Percentiles rank a stretch among this genome's conserved stretches.
These are phyloP conservation scores for Myotis daubentonii DNA, from an alignment of 2,797 vertebrate genomes.

Conservation along the genomic window DNA sequence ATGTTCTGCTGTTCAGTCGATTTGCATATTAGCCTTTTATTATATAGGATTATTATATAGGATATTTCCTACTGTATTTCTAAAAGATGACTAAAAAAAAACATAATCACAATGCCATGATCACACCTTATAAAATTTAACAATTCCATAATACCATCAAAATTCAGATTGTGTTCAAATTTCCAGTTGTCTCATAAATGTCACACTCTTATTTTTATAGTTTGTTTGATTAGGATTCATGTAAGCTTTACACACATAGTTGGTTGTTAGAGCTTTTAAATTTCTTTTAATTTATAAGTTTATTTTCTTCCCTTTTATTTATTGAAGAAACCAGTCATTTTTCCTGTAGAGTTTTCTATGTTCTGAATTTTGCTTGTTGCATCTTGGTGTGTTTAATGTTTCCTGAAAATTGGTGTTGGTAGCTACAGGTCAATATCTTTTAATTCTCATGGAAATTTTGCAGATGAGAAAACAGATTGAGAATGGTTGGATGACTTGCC, in stretches of 20 bases:
- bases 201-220: constrained; percentile 18
- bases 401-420: constrained; percentile 29
- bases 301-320: constrained; percentile 5
- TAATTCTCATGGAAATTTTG: constrained; percentile 8
- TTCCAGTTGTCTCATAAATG: background rate
- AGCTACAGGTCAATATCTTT: background rate
- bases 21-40: too few species aligned
- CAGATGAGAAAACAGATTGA: constrained; percentile 2
- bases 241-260: background rate
- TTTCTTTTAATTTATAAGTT: background rate
- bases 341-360: background rate
- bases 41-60: too few species aligned
- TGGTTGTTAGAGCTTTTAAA: constrained; percentile 16
- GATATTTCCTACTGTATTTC: background rate
- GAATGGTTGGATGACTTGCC: background rate
- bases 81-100: constrained; percentile 6
- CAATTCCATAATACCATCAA: background rate
- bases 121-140: constrained; percentile 21
- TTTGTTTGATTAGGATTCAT: constrained; percentile 9
- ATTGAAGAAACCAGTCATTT: constrained; percentile 40
- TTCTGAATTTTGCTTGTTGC: constrained; percentile 11
- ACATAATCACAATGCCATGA: background rate
- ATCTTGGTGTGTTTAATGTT: background rate
- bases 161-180: constrained; percentile 32
- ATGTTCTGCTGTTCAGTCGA: too few species aligned